Conservation (phyloP, 2,113 vertebrate genomes). For the Nymphicus hollandicus region DNA sequence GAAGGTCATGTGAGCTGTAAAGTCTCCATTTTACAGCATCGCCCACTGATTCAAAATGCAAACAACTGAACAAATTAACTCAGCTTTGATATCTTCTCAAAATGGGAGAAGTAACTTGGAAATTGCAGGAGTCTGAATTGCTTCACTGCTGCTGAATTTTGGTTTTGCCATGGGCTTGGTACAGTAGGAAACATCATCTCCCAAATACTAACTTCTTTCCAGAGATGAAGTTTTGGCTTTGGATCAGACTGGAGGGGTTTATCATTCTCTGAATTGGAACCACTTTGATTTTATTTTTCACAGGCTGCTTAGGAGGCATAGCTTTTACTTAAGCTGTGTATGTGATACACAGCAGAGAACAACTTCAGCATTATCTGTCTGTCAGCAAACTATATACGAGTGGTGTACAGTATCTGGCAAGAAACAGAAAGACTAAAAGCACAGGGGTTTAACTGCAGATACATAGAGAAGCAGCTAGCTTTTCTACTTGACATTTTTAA, state of each 20-base stretch:
- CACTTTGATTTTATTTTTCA: neutral
- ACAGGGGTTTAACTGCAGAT: neutral
- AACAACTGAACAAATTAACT: neutral
- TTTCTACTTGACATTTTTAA: neutral
- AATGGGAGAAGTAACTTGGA: neutral
- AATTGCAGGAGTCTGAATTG: neutral
- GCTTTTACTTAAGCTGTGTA: neutral
- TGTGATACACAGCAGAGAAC: neutral
- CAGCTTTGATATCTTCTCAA: neutral
- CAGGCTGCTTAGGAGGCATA: neutral
- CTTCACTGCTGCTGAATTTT: neutral
- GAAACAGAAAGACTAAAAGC: neutral
- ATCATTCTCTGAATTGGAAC: neutral
- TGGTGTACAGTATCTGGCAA: neutral
- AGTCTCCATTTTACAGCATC: neutral
- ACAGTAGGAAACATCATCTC: too few species aligned
- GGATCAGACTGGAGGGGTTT: neutral
- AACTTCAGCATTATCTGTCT: neutral
- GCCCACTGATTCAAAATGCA: neutral
- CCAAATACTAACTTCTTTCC: too few species aligned
- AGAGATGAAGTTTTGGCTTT: neutral
- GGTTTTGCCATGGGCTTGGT: neutral
- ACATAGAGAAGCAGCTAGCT: neutral
- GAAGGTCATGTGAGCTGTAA: neutral
- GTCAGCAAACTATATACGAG: neutral